A percentile compares a stretch with the other conserved stretches of the same genome.
These are phyloP conservation scores for Anolis sagrei DNA, from an alignment of 2,113 vertebrate genomes.

Conservation along the genomic window DNA sequence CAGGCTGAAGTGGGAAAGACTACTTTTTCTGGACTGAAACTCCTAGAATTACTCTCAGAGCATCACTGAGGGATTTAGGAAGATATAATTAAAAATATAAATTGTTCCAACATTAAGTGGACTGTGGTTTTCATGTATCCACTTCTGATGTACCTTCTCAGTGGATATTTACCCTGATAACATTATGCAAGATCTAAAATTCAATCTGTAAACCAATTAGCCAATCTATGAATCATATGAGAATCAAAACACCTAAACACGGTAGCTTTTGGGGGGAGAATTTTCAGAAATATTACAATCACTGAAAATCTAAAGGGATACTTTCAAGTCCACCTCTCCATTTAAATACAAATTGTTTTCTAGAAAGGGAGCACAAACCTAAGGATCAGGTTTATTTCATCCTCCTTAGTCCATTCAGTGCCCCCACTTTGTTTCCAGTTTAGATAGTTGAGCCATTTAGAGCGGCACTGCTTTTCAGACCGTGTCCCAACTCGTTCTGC, in stretches of 20 bases:
- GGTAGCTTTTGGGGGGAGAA: slow-evolving; percentile 56
- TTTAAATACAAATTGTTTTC: neutral
- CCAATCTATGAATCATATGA: slow-evolving; percentile 67
- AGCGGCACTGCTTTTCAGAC: slow-evolving; percentile 98
- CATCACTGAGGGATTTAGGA: neutral
- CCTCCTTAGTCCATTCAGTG: slow-evolving; percentile 98
- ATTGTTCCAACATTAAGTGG: slow-evolving; percentile 61
- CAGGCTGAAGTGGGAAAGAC: neutral
- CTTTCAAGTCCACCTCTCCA: neutral
- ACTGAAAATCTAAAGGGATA: slow-evolving; percentile 53
- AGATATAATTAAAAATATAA: neutral
- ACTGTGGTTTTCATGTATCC: slow-evolving; percentile 45
- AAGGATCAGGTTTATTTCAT: slow-evolving; percentile 92
- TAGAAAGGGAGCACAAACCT: slow-evolving; percentile 78
- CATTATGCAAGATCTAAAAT: slow-evolving; percentile 41
- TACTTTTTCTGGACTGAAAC: neutral
- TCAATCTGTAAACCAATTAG: slow-evolving; percentile 68
- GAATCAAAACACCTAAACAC: slow-evolving; percentile 52
- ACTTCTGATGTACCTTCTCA: slow-evolving; percentile 74
- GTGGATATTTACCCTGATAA: slow-evolving; percentile 41
- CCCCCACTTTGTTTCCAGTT: slow-evolving; percentile 99
- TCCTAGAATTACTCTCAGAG: neutral
- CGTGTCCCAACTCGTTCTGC: slow-evolving; percentile 93
- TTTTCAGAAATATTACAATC: slow-evolving; percentile 54
- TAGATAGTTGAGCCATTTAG: slow-evolving; percentile 98